Evolutionary conservation across 2,797 vertebrate species (phyloP), one percentile per base, ranked within the genome.

Genomic region (Mormyrops attenuatus): DNA sequence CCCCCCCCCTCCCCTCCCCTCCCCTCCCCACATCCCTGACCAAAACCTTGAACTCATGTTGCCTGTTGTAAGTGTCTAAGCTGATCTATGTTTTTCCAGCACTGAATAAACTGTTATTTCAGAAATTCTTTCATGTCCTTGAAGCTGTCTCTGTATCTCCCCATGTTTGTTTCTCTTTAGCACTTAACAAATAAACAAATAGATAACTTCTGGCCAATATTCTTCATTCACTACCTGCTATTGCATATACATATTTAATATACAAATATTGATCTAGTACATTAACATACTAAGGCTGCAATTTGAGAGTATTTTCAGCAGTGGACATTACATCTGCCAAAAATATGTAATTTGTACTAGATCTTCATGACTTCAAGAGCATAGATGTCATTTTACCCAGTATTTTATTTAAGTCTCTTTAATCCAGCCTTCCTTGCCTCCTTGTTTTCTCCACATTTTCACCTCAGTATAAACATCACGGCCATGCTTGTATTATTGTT

Each of bases 401-500:
- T 41, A 41, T 77, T 41, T 34, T 0, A 0, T 73, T 77, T 77
- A 15, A 41, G 15, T 41, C 17, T 41, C 30, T 77, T 20, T 41
- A 77, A 3, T 34, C 5, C 34, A 26, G 0, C 30, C 15, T 77
- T 77, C 13, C 22, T 88, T 17, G 44, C 22, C 77, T 22, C 2
- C 77, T 84, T 26, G 80, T 49, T 49, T 84, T 49, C 2, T 22
- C 4, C 7, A 53, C 77, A 2, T 86, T 53, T n/a, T 38, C 41
- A 22, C 20, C 26, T 66, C 44, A 15, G 11, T 7, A 73, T 34
- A 69, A 34, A 41, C 1, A 5, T 5, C n/a, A 38, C 44, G 73
- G 38, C 44, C 52, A 15, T 26, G 41, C 8, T 4, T 86, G 47
- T 87, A 92, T 90, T 90, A 94, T 95, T 93, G 93, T 95, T 95